phyloP scores from a whole-genome alignment of 2,888 invertebrate genomes.

The Gibbula magus region DNA sequence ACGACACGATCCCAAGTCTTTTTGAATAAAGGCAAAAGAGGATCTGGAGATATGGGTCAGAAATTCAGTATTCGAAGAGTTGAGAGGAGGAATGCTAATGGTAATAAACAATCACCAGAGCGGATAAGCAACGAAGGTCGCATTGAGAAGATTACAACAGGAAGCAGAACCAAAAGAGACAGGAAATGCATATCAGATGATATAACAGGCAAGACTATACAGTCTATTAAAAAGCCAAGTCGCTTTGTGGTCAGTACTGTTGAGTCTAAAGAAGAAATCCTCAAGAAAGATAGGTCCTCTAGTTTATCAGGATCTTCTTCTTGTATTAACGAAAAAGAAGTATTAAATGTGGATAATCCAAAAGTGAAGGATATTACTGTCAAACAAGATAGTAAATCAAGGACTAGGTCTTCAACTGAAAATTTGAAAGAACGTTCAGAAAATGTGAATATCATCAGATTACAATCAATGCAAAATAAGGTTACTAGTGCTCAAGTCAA shows the following conservation, averaged over 20 bases:
- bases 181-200: constrained; percentile 54
- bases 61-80: constrained; percentile 35
- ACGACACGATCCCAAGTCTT: constrained; percentile 1
- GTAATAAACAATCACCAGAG: constrained; percentile 42
- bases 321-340: constrained; percentile 30
- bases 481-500: constrained; percentile 6
- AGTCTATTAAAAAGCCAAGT: constrained; percentile 20
- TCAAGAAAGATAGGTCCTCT: constrained; percentile 26
- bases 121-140: constrained; percentile 26
- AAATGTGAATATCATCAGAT: background rate
- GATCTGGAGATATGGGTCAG: constrained; percentile 42
- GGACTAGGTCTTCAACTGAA: constrained; percentile 36
- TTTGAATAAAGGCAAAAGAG: constrained; percentile 10
- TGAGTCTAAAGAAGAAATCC: constrained; percentile 18
- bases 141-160: constrained; percentile 33
- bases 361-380: constrained; percentile 34
- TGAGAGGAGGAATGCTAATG: constrained; percentile 29
- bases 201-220: constrained; percentile 41
- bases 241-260: constrained; percentile 27
- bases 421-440: constrained; percentile 14
- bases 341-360: constrained; percentile 37
- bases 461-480: background rate
- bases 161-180: constrained; percentile 41
- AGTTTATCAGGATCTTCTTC: constrained; percentile 29
- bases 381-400: constrained; percentile 45